Evolutionary conservation across 2,113 vertebrate species (phyloP), one percentile per base, ranked within the genome.

Genomic region (Meles meles): DNA sequence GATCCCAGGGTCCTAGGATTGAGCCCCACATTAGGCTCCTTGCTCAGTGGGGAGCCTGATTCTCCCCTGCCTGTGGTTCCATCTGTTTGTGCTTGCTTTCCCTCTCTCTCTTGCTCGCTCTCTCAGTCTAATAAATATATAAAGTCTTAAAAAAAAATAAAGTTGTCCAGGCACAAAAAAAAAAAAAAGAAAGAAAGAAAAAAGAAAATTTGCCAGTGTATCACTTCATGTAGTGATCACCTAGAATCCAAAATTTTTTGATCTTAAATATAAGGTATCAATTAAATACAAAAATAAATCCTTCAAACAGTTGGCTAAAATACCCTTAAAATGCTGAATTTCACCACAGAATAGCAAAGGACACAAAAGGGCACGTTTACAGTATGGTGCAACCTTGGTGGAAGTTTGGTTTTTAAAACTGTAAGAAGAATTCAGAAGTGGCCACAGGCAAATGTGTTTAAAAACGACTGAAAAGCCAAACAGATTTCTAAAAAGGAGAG

Each of bases 381-480:
- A 67, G 72, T 57, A 94, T 42, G 55, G 6, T 29, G 25, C 5
- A 72, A 95, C 17, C 15, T n/a, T 69, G 65, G n/a, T 69, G 34
- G 17, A 37, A 42, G 42, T n/a, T 93, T 42, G 4, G 7, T 63
- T 57, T 71, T 96, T 92, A 92, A 95, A 90, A 93, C 29, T 63
- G 76, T 25, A 93, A 59, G 55, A 76, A 93, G 88, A 88, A 76
- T 49, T 93, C 81, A 93, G 47, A 80, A 77, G 29, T 67, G 9
- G 29, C 44, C n/a, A 11, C 11, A 65, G 81, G 14, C 12, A 94
- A 93, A 88, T 94, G 88, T 88, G 37, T 88, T 96, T 90, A 57
- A 94, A 97, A 84, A 61, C 71, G 18, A 77, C 67, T 93, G 77
- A 80, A 90, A 94, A 63, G 9, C 6, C 49, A 83, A 96, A 80